Base-by-base conservation (phyloP, 1,140 invertebrate genomes). In the Pomacea maculata region DNA sequence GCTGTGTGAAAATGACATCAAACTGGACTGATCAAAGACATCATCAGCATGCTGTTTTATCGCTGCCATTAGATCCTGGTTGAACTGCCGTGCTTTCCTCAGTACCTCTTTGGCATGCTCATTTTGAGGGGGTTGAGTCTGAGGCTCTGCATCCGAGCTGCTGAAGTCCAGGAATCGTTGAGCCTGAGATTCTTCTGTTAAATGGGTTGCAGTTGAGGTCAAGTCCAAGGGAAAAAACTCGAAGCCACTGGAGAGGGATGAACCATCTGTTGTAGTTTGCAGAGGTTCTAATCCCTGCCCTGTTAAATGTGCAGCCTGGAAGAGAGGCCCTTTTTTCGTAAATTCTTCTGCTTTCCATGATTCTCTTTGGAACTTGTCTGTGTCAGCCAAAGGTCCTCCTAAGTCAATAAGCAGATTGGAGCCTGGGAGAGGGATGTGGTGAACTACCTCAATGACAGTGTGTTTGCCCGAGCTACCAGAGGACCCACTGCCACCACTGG, bases 1-100 rank as follows among this genome's bases (percentile, higher is more conserved):
- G 34, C 34, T 61, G 57, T 67, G 75, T 29, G 77, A 78, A 7
- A 78, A 19, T 15, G 65, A 55, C 64, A 67, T 70, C 21, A 55
- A 29, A 54, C 76, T 78, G 52, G 77, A 78, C 67, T 78, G 77
- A 67, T 78, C 77, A 64, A 78, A 78, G 34, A 78, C 77, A 19
- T 78, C 77, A 14, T 65, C 77, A 12, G 77, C 64, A 65, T 78
- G 77, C 6, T 54, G 63, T 65, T 78, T 64, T 19, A 78, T 78
- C 6, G 77, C 77, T 8, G 65, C 45, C 77, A 78, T 71, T 45
- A 78, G 67, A 15, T 78, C 77, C 67, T 57, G 65, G 67, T 78
- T 78, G 54, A 78, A 78, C 67, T 78, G 64, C n/a, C 77, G 64
- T 17, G 77, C 77, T 54, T 78, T 45, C n/a, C 67, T 25, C 65